phyloP scores from a whole-genome alignment of 2,797 vertebrate genomes.

The Silurus lanzhouensis region DNA sequence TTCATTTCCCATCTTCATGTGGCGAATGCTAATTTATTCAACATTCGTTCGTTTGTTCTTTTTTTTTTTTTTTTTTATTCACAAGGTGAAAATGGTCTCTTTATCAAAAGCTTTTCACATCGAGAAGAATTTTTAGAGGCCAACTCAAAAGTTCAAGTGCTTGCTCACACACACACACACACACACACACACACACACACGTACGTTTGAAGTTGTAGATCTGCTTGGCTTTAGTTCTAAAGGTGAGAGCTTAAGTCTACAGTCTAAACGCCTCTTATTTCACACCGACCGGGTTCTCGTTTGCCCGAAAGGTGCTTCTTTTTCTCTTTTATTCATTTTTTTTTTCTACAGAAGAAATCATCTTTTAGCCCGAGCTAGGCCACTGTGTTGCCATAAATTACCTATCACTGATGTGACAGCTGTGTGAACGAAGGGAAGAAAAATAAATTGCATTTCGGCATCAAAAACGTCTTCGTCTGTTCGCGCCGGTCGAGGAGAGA shows the following conservation, averaged over 20 bases:
- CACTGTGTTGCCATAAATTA: constrained; percentile 59
- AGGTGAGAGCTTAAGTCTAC: constrained; percentile 30
- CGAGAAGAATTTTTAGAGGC: constrained; percentile 8
- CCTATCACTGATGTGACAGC: constrained; percentile 62
- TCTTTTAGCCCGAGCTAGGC: constrained; percentile 45
- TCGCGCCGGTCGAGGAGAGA: constrained; percentile 50
- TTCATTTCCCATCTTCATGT: constrained; percentile 2
- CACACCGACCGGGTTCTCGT: constrained; percentile 21
- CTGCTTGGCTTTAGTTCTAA: constrained; percentile 26
- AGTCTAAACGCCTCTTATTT: constrained; percentile 40
- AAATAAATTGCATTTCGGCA: constrained; percentile 59
- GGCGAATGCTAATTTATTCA: constrained; percentile 35
- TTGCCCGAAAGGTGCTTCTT: constrained; percentile 26
- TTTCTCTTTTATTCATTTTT: constrained; percentile 39
- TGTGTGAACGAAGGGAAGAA: constrained; percentile 34
- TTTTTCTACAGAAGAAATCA: constrained; percentile 40
- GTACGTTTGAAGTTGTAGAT: constrained; percentile 16
- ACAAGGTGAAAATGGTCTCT: constrained; percentile 32
- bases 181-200: background rate
- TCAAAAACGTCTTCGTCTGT: constrained; percentile 58
- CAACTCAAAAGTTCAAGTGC: constrained; percentile 16
- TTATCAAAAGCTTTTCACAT: constrained; percentile 19
- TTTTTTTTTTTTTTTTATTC: constrained; percentile 10
- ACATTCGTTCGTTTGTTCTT: background rate
- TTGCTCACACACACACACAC: background rate